Evolutionary conservation across 23 tunicate genomes (phyloP).

Genomic region (Corella eumyota): DNA sequence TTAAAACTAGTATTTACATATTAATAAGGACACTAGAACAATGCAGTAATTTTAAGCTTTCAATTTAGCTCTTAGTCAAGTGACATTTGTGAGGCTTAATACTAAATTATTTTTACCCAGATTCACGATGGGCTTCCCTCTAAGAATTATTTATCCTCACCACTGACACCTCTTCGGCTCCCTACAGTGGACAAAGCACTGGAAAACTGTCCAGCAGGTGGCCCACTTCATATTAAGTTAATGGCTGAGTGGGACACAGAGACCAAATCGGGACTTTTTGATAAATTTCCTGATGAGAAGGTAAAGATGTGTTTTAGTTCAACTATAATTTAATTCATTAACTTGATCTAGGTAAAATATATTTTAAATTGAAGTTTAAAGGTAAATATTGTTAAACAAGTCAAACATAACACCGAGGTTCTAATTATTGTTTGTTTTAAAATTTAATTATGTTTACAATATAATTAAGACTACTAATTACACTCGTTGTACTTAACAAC

Average conservation of each 20-base stretch:
- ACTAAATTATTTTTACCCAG: no score
- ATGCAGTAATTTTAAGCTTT: no score
- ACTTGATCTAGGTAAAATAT: background rate
- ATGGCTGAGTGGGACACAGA: conserved; percentile 72
- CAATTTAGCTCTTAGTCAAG: background rate
- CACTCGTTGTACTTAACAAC: no score
- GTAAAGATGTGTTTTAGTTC: conserved; percentile 8
- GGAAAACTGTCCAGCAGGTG: conserved; percentile 84
- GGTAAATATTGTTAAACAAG: background rate
- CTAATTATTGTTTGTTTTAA: background rate
- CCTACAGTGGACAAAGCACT: conserved; percentile 80
- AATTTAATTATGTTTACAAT: no score
- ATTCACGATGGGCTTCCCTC: conserved; percentile 65
- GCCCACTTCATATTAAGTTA: conserved; percentile 67
- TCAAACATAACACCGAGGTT: background rate
- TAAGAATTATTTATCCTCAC: conserved; percentile 27
- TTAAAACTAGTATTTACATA: no score
- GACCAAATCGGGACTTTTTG: conserved; percentile 38
- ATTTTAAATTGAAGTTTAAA: background rate
- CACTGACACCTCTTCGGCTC: conserved; percentile 33
- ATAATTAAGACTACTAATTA: no score
- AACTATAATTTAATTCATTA: background rate
- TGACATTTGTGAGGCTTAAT: no score
- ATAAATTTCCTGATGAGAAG: conserved; percentile 61
- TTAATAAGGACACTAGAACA: no score